Percentiles rank a stretch among this genome's conserved stretches.
Conservation (phyloP, 2,113 vertebrate genomes). For the Periophthalmodon schlosseri region DNA sequence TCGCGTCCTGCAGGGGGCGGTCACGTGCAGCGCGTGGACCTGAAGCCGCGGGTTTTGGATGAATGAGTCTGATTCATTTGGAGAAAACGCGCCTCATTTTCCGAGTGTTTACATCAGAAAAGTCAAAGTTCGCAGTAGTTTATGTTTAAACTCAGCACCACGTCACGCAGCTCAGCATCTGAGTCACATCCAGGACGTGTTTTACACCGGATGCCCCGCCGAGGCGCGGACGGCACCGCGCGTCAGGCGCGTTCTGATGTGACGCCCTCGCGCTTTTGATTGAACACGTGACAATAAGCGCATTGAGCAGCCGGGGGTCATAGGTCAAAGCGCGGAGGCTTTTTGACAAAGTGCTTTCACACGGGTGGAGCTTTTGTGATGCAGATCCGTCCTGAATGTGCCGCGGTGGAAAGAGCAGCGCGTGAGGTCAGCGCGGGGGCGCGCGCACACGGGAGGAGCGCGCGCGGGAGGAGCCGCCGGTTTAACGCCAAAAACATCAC, state of each 20-base stretch:
- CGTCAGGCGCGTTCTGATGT: not conserved
- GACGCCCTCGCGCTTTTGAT: not conserved
- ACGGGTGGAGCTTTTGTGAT: constrained; percentile 16
- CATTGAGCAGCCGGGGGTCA: constrained; percentile 21
- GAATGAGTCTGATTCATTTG: not conserved
- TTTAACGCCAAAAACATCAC: too few species aligned
- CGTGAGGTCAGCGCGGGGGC: constrained; percentile 9
- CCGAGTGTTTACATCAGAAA: not conserved
- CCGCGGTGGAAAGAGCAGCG: not conserved
- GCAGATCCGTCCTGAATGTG: not conserved
- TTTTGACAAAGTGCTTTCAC: not conserved
- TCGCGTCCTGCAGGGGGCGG: not conserved
- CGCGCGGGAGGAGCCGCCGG: too few species aligned
- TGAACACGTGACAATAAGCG: constrained; percentile 6
- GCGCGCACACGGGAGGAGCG: not conserved
- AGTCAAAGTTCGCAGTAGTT: not conserved
- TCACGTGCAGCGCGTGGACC: too few species aligned
- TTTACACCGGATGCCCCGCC: not conserved
- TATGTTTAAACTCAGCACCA: not conserved
- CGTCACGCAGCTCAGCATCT: not conserved
- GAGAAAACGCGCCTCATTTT: not conserved
- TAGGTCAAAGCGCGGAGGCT: constrained; percentile 20
- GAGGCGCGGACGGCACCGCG: too few species aligned
- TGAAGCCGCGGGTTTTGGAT: not conserved
- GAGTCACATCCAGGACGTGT: not conserved